Base-by-base conservation (phyloP, 1,140 invertebrate species). In the Zaprionus ghesquierei region DNA sequence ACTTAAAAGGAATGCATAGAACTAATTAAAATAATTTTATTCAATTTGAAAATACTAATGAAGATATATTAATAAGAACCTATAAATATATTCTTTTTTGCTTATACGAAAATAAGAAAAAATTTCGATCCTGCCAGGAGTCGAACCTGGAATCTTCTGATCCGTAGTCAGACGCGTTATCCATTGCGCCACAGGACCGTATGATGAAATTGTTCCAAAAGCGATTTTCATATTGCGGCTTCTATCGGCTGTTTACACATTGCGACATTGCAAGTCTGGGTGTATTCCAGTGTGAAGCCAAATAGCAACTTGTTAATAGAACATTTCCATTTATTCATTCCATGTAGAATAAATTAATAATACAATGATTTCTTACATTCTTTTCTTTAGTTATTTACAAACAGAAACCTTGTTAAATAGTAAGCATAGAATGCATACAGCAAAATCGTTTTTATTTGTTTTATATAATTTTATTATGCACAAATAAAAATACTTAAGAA, bases 81-180 rank as follows among this genome's bases (percentile, higher is more conserved):
- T 33, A 33, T 41, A 2, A 41, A 41, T 4, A 3, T 3, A 35
- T 35, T 35, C 10, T 6, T 35, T 13, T 35, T 12, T 35, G 33
- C 9, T 29, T 3, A 35, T 20, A 15, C 5, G 0, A 6, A 46
- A 10, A 8, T 12, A n/a, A 50, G n/a, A 25, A 2, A 50, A 50
- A 13, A 50, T 0, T 23, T 22, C 94, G 94, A 94, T 93, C 94
- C 93, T 94, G 94, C 94, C 94, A 94, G 94, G 94, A 94, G 94
- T 94, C 94, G 94, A 94, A 94, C 94, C 94, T 94, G 94, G 94
- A 94, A 94, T 94, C 94, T 94, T 94, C 94, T 94, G 94, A 94
- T 94, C 94, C 94, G 94, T 94, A 94, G 94, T 94, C 94, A 92
- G 94, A 94, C 94, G 94, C 94, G 94, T 94, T 94, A 94, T 94